These are phyloP conservation scores for Palloptera scutellata DNA, from an alignment of 2,888 invertebrate genomes.

Conservation along the genomic window DNA sequence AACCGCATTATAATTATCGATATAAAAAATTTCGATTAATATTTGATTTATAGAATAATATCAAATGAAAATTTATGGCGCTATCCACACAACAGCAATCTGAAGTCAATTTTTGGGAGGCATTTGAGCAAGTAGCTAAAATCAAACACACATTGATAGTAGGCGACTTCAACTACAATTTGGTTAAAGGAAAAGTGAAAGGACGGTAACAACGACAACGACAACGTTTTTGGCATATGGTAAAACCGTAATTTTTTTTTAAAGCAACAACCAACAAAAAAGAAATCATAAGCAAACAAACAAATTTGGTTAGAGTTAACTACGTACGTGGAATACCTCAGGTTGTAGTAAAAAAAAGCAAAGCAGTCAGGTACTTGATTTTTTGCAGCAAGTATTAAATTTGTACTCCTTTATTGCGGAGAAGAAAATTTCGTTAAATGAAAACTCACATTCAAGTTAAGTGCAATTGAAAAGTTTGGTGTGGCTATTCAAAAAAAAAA, in stretches of 20 bases:
- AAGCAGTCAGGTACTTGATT: no score
- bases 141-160: not conserved
- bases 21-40: slow-evolving; percentile 10
- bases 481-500: no score
- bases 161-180: no score
- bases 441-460: no score
- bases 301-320: not conserved
- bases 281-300: not conserved
- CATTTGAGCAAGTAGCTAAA: not conserved
- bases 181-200: slow-evolving; percentile 1
- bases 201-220: not conserved
- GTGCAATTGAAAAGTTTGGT: no score
- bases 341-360: no score
- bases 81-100: not conserved
- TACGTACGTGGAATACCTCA: no score
- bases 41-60: slow-evolving; percentile 7
- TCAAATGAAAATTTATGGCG: not conserved
- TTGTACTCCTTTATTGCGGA: no score
- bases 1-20: slow-evolving; percentile 4
- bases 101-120: not conserved
- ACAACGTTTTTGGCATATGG: no score
- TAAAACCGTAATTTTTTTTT: no score
- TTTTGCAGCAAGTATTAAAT: no score
- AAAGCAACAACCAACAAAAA: not conserved
- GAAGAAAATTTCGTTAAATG: no score